Conservation (phyloP, 2,888 invertebrate genomes). For the Eulithis prunata region DNA sequence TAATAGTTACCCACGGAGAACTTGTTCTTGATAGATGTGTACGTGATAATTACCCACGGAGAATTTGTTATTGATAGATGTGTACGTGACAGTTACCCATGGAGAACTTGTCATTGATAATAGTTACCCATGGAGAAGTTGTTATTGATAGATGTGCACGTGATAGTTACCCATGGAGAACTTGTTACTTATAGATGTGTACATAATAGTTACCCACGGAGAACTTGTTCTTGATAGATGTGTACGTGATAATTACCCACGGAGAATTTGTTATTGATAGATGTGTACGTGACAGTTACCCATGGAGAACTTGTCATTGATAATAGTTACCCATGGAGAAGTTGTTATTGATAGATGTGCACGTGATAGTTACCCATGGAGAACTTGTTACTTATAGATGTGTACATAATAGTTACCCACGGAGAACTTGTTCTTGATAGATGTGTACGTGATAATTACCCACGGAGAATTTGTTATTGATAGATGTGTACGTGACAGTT, state of each 20-base stretch:
- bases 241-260: slow-evolving; percentile 80
- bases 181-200: slow-evolving; percentile 44
- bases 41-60: too few relatives aligned
- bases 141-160: neutral
- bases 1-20: too few relatives aligned
- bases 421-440: slow-evolving; percentile 78
- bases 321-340: slow-evolving; percentile 86
- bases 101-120: too few relatives aligned
- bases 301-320: slow-evolving; percentile 37
- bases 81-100: too few relatives aligned
- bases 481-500: slow-evolving; percentile 71
- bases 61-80: too few relatives aligned
- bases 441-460: slow-evolving; percentile 78
- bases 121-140: neutral
- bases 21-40: too few relatives aligned
- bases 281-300: slow-evolving; percentile 55
- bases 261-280: slow-evolving; percentile 75
- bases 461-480: slow-evolving; percentile 82
- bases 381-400: slow-evolving; percentile 79
- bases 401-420: slow-evolving; percentile 80
- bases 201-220: slow-evolving; percentile 84
- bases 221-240: slow-evolving; percentile 81
- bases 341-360: slow-evolving; percentile 75
- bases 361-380: slow-evolving; percentile 83
- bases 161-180: slow-evolving; percentile 84